Evolutionary conservation across 2,113 vertebrate genomes (phyloP), one percentile per base, ranked within the genome.

Genomic region (Indicator maculatus): DNA sequence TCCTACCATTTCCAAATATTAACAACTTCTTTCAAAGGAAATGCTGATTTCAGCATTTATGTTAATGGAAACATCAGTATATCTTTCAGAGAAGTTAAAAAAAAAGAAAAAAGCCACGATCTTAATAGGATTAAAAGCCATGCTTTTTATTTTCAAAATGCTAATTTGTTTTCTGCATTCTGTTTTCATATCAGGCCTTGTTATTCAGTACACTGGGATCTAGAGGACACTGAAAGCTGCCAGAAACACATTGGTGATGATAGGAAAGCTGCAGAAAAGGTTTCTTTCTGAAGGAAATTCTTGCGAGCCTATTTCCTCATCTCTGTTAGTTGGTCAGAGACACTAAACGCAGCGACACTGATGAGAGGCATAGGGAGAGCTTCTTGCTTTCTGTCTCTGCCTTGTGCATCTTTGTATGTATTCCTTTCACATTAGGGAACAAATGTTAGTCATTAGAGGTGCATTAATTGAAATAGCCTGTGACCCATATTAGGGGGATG

Each of bases 31-130:
- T 98, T 98, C 97, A 97, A 97, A 98, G 97, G 95, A 98, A 98
- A 98, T 96, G 98, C 98, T 98, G 97, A 98, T 97, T 97, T 97
- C 97, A 98, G 98, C 98, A 97, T 95, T 98, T 98, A 98, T 98
- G 98, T 88, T 98, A 98, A 98, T 98, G 93, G 84, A 17, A 91
- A 92, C 97, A 97, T 98, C 97, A 95, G 93, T 97, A 96, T 98
- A 97, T 97, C 97, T 97, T 97, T 97, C 97, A 96, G 97, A 96
- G 97, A 97, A 97, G 96, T 97, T 96, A 79, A 86, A 91, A 90
- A 93, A 93, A 93, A 93, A 92, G 74, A 89, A 80, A 87, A 93
- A 76, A 96, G 82, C 89, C 96, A 86, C 6, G 79, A 93, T 97
- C 97, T 97, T 98, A 98, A 98, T 98, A 97, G 96, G 97, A 98